Evolutionary conservation across 2,113 vertebrate species (phyloP).

Genomic region (Gadus chalcogrammus): DNA sequence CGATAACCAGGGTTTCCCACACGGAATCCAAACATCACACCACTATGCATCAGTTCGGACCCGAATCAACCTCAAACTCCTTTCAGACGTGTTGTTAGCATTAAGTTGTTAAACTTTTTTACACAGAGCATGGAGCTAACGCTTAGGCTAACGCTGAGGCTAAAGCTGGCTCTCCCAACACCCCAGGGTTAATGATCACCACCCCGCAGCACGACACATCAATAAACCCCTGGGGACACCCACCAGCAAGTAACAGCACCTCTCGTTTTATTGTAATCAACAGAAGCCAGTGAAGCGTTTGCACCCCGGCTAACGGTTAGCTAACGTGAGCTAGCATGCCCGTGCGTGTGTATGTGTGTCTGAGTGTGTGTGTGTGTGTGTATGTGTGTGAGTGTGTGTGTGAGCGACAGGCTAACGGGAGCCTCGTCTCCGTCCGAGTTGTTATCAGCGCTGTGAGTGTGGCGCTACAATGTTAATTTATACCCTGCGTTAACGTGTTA

Average conservation of each 20-base stretch:
- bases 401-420: slow-evolving; percentile 48
- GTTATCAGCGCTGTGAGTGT: slow-evolving; percentile 54
- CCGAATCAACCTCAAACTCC: neutral
- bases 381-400: slow-evolving; percentile 47
- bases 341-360: slow-evolving; percentile 43
- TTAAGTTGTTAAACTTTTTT: slow-evolving; percentile 23
- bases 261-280: too few species aligned
- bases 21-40: too few species aligned
- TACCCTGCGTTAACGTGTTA: slow-evolving; percentile 46
- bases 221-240: too few species aligned
- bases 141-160: slow-evolving; percentile 43
- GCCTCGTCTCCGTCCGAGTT: slow-evolving; percentile 59
- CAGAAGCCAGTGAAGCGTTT: too few species aligned
- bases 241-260: too few species aligned
- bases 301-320: neutral
- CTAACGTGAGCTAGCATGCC: slow-evolving; percentile 47
- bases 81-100: too few species aligned
- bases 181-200: neutral
- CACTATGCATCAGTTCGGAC: neutral
- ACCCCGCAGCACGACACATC: too few species aligned
- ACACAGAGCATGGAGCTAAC: slow-evolving; percentile 13
- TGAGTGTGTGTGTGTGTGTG: slow-evolving; percentile 45
- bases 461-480: slow-evolving; percentile 58
- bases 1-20: too few species aligned
- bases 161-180: slow-evolving; percentile 52